phyloP scores from a whole-genome alignment of 2,888 invertebrate genomes.

The Drosophila sordidula region DNA sequence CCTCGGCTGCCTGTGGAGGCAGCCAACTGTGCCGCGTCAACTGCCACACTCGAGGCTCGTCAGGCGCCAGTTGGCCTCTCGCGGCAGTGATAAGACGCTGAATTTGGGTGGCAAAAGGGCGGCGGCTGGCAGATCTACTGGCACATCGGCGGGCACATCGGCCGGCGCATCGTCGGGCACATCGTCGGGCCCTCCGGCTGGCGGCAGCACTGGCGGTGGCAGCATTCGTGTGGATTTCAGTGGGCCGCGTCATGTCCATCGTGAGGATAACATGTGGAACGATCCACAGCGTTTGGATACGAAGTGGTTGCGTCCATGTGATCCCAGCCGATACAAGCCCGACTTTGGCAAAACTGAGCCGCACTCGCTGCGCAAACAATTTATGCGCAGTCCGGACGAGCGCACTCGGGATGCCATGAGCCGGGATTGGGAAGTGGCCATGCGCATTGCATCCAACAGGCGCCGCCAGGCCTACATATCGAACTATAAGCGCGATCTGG shows the following conservation, averaged over 20 bases:
- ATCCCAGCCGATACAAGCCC: constrained; percentile 42
- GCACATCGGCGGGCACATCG: background rate
- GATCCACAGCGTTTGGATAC: constrained; percentile 27
- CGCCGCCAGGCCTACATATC: background rate
- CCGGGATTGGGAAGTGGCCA: constrained; percentile 38
- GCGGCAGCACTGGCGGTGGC: too few relatives aligned
- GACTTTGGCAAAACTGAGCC: constrained; percentile 59
- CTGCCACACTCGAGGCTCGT: background rate
- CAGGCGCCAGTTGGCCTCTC: constrained; percentile 5
- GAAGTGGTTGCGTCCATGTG: constrained; percentile 46
- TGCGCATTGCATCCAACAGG: constrained; percentile 5
- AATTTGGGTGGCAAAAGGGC: background rate
- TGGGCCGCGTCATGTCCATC: constrained; percentile 5
- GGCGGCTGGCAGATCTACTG: too few relatives aligned
- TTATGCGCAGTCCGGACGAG: constrained; percentile 63
- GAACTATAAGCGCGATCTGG: background rate
- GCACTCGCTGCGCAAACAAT: constrained; percentile 41
- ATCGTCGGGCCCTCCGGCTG: too few relatives aligned
- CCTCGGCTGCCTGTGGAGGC: constrained; percentile 16
- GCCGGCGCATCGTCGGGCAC: too few relatives aligned
- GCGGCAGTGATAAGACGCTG: background rate
- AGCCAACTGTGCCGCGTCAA: background rate
- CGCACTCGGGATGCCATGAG: constrained; percentile 40
- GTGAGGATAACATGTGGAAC: constrained; percentile 59
- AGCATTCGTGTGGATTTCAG: background rate